Conservation (phyloP, 2,113 vertebrate genomes). For the Psittacara wagleri region DNA sequence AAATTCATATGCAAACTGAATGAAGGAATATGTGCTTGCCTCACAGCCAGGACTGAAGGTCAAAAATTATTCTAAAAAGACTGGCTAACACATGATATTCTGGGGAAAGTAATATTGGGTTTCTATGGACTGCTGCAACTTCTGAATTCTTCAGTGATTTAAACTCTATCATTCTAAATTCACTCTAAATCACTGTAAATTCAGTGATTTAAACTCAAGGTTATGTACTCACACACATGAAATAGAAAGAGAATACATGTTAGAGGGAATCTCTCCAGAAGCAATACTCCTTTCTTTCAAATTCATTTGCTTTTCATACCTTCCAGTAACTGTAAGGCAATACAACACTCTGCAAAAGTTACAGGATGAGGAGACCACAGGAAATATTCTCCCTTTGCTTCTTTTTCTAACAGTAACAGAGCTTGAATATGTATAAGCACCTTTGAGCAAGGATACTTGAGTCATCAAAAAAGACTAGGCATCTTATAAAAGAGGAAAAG, state of each 20-base stretch:
- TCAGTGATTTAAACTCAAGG: not conserved
- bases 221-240: not conserved
- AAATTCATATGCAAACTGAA: not conserved
- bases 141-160: not conserved
- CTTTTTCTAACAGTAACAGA: not conserved
- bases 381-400: not conserved
- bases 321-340: not conserved
- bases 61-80: not conserved
- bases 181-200: not conserved
- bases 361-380: not conserved
- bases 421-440: conserved; percentile 9
- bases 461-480: not conserved
- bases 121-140: not conserved
- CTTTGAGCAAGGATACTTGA: conserved; percentile 6
- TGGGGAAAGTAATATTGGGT: not conserved
- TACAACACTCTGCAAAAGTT: not conserved
- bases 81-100: not conserved
- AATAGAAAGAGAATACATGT: not conserved
- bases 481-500: not conserved
- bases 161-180: not conserved
- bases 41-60: not conserved
- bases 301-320: not conserved
- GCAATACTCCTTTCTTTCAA: not conserved
- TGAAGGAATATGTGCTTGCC: not conserved
- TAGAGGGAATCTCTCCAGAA: not conserved